Percentiles rank a stretch among this genome's conserved stretches.
These are phyloP conservation scores for Pteropus alecto DNA, from an alignment of 2,113 vertebrate genomes.

Conservation along the genomic window DNA sequence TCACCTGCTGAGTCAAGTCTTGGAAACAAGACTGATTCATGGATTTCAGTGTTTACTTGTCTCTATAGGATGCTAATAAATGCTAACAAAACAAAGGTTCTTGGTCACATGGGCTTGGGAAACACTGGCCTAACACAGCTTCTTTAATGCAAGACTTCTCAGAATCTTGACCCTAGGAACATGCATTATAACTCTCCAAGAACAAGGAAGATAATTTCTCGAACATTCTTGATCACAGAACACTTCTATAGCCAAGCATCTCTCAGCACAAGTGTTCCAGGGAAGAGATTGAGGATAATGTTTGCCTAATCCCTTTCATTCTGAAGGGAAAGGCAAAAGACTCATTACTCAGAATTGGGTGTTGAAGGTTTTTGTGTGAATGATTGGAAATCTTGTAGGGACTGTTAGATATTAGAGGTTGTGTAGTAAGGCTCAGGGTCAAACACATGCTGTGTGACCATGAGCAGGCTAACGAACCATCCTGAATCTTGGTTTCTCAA, in stretches of 20 bases:
- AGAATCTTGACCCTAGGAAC: background rate
- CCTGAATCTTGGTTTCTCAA: background rate
- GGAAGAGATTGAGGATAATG: background rate
- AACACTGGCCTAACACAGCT: background rate
- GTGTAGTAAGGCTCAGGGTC: background rate
- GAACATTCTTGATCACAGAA: background rate
- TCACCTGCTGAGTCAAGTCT: background rate
- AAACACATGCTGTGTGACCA: background rate
- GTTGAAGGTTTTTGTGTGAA: background rate
- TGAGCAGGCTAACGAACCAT: fast-evolving
- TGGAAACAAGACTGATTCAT: background rate
- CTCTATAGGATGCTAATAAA: background rate
- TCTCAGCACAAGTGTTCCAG: background rate
- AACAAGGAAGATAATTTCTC: background rate
- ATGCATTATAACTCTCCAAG: background rate
- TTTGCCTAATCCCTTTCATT: background rate
- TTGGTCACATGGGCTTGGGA: background rate
- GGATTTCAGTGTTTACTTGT: background rate
- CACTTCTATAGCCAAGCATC: background rate
- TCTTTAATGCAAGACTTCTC: background rate
- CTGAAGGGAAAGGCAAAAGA: background rate
- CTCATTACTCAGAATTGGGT: background rate
- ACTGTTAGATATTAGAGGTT: background rate
- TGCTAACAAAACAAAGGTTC: background rate
- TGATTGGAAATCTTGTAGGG: background rate